Conservation (phyloP, 2,888 invertebrate species). For the Apocheima hispidaria region DNA sequence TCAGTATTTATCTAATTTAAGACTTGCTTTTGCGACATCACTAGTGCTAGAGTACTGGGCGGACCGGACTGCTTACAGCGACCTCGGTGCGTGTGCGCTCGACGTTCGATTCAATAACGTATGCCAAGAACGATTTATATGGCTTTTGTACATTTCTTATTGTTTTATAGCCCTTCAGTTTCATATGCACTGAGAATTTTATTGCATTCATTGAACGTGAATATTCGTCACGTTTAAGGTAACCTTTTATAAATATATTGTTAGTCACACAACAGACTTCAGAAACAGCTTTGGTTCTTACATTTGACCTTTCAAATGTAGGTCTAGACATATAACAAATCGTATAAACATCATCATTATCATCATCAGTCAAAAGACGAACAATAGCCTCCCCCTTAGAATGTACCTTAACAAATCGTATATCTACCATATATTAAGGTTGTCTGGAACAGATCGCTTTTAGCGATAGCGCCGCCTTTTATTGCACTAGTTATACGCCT, state of each 20-base stretch:
- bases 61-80: slow-evolving; percentile 22
- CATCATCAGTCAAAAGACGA: too few species aligned
- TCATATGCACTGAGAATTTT: slow-evolving; percentile 26
- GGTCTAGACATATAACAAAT: not conserved
- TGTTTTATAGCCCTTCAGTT: slow-evolving; percentile 31
- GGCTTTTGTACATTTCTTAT: slow-evolving; percentile 24
- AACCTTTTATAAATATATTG: slow-evolving; percentile 20
- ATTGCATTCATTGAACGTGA: slow-evolving; percentile 23
- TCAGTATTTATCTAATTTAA: too few species aligned
- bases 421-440: too few species aligned
- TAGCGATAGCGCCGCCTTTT: too few species aligned
- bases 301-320: slow-evolving; percentile 3
- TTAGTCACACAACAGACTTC: slow-evolving; percentile 24
- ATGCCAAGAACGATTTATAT: slow-evolving; percentile 27
- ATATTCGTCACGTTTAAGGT: slow-evolving; percentile 12
- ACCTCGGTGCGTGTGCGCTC: slow-evolving; percentile 33
- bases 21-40: slow-evolving; percentile 6
- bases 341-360: too few species aligned
- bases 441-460: too few species aligned
- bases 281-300: not conserved
- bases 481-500: too few species aligned
- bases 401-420: not conserved
- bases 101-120: slow-evolving; percentile 20
- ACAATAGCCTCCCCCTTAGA: too few species aligned
- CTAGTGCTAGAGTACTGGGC: slow-evolving; percentile 27